phyloP scores from a whole-genome alignment of 2,113 vertebrate genomes.

The Turnix velox region DNA sequence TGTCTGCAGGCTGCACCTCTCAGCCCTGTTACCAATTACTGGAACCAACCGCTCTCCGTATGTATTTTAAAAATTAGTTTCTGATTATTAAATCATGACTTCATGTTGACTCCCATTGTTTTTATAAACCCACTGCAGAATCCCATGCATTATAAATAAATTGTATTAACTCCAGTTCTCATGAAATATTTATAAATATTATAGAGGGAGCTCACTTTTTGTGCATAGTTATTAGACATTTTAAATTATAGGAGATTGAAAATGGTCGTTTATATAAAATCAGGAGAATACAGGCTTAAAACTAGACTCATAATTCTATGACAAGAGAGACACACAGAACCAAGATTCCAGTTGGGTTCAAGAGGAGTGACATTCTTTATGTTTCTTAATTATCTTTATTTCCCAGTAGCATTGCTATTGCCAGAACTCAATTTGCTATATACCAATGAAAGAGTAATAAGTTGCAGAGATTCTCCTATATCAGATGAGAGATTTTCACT shows the following conservation, averaged over 20 bases:
- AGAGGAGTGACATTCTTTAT: conserved; percentile 75
- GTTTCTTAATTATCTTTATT: conserved; percentile 81
- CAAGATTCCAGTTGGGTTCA: conserved; percentile 61
- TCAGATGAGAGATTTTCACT: conserved; percentile 64
- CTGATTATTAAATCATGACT: conserved; percentile 67
- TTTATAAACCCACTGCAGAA: conserved; percentile 55
- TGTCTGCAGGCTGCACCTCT: neutral
- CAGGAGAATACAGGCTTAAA: conserved; percentile 52
- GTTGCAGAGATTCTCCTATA: conserved; percentile 60
- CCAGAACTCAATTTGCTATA: conserved; percentile 71
- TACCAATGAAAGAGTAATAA: conserved; percentile 72
- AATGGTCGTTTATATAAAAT: conserved; percentile 59
- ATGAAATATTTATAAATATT: conserved; percentile 73
- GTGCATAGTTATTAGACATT: conserved; percentile 58
- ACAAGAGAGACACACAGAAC: conserved; percentile 54
- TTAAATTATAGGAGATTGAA: conserved; percentile 55
- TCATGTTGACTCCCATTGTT: conserved; percentile 62
- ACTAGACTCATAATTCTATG: conserved; percentile 39
- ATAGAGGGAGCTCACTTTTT: conserved; percentile 57
- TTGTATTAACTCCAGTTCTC: conserved; percentile 52
- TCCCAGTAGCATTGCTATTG: conserved; percentile 68
- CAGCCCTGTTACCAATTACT: neutral
- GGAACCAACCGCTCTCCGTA: neutral
- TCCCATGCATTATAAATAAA: conserved; percentile 64
- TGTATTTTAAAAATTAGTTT: conserved; percentile 48